Base-by-base conservation (phyloP, 1,140 invertebrate genomes). In the Drosophila ogumai region DNA sequence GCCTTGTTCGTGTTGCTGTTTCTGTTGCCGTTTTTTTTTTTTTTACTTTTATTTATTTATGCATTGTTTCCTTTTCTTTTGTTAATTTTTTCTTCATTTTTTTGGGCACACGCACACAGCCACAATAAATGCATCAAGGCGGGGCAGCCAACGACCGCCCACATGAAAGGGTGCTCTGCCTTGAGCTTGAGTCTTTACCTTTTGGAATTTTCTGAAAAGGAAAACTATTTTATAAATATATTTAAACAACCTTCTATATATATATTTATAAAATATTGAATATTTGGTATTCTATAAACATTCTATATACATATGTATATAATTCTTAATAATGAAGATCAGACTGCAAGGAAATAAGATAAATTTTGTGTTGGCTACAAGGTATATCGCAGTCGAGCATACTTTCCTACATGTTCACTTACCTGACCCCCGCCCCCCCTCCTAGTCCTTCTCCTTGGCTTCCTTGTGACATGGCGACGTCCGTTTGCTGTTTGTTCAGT, bases 401-500 rank as follows among this genome's bases (percentile, higher is more conserved):
- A 40, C 32, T 44, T 47, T 69, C 38, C 46, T 9, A 25, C 1
- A 22, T n/a, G n/a, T n/a, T 52, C 50, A n/a, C 9, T 52, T 41
- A 31, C 17, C 36, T 56, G 32, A 22, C 19, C 5, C 46, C 25
- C 46, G 5, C 25, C 25, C 3, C 22, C 55, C 57, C 38, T 65
- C 17, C 31, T 6, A 32, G 25, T 68, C 36, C 49, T 25, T 28
- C 25, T 41, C n/a, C 46, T 46, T 41, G 44, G 36, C 38, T 34
- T 46, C 12, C 41, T 58, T 28, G 25, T 73, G 68, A 73, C 68
- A 75, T 56, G 72, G 55, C 55, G 72, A 77, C 73, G 64, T 77
- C 63, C 47, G 79, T 63, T 65, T 75, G 57, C 47, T 78, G 79
- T 74, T 74, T 60, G 74, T 76, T 82, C 57, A 54, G 64, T 74